A percentile compares a stretch with the other conserved stretches of the same genome.
These are phyloP conservation scores for Cichlasoma orientale DNA, from an alignment of 2,797 vertebrate species.

Conservation along the genomic window DNA sequence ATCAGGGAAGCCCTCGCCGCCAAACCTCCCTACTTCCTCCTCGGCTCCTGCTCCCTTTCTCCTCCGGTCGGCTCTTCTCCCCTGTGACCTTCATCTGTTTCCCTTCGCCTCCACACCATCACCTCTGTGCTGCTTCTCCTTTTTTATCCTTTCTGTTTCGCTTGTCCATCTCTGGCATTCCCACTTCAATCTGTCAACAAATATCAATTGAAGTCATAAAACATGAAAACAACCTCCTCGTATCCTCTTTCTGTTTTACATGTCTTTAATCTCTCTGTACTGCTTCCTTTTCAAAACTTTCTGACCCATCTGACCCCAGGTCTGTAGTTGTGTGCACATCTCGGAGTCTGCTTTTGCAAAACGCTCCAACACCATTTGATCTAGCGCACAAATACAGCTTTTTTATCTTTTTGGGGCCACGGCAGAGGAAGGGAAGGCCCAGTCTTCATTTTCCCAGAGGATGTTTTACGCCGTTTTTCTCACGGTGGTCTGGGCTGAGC, in stretches of 20 bases:
- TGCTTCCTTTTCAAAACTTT: not conserved
- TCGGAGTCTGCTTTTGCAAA: not conserved
- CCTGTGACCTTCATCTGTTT: slow-evolving; percentile 34
- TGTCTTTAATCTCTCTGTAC: not conserved
- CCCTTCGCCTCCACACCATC: slow-evolving; percentile 13
- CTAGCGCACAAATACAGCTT: not conserved
- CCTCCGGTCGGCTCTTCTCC: slow-evolving; percentile 16
- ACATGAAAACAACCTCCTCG: not conserved
- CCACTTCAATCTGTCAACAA: slow-evolving; percentile 41
- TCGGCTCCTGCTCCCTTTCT: not conserved
- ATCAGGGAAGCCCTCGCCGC: slow-evolving; percentile 69
- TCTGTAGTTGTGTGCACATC: not conserved
- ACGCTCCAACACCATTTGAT: not conserved
- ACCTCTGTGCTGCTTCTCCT: slow-evolving; percentile 6
- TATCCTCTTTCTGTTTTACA: not conserved
- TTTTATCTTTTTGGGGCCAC: not conserved
- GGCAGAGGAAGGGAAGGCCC: slow-evolving; percentile 20
- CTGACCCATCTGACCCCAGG: slow-evolving; percentile 1
- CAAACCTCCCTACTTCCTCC: slow-evolving; percentile 48
- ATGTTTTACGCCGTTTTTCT: slow-evolving; percentile 52
- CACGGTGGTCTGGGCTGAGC: slow-evolving; percentile 66
- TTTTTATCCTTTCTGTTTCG: slow-evolving; percentile 3
- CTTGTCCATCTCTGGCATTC: not conserved
- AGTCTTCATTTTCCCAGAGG: slow-evolving; percentile 44
- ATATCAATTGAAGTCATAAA: slow-evolving; percentile 13